Evolutionary conservation across 30 jellyfish, hydroid and myxozoan species (phyloP).

Genomic region (Hydra vulgaris): DNA sequence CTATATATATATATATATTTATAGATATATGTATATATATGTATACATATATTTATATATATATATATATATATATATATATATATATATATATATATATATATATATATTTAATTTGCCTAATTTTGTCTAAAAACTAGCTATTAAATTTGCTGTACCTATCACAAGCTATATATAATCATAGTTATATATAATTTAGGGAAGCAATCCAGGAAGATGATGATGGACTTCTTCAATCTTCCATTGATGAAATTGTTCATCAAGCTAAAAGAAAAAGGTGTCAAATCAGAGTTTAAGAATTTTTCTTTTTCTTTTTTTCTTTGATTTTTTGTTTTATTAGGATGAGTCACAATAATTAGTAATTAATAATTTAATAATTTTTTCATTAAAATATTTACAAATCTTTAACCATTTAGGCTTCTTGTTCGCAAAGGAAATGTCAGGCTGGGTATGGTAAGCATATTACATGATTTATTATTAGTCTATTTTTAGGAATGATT

Average conservation of each 20-base stretch:
- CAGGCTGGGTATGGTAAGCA: conserved; percentile 91
- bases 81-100: too few species aligned
- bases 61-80: too few species aligned
- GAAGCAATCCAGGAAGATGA: conserved; percentile 97
- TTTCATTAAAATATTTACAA: too few species aligned
- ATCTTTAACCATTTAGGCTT: conserved; percentile 31
- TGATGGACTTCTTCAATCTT: conserved; percentile 91
- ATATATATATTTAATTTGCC: too few species aligned
- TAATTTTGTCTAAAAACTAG: not conserved
- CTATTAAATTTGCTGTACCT: not conserved
- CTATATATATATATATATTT: too few species aligned
- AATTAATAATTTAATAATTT: too few species aligned
- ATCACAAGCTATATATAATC: not conserved
- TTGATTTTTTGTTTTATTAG: not conserved
- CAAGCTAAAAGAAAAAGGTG: conserved; percentile 90
- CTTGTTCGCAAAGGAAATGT: conserved; percentile 85
- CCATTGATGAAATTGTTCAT: conserved; percentile 93
- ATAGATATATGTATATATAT: too few species aligned
- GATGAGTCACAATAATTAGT: too few species aligned
- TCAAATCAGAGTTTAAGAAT: too few species aligned
- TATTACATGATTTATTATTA: not conserved
- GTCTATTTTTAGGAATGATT: not conserved
- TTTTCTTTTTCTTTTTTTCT: not conserved
- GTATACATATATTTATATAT: too few species aligned
- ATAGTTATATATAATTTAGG: conserved; percentile 35